A percentile compares a stretch with the other conserved stretches of the same genome.
These are phyloP conservation scores for Eristalinus sepulchralis DNA, from an alignment of 2,888 invertebrate genomes.

Conservation along the genomic window DNA sequence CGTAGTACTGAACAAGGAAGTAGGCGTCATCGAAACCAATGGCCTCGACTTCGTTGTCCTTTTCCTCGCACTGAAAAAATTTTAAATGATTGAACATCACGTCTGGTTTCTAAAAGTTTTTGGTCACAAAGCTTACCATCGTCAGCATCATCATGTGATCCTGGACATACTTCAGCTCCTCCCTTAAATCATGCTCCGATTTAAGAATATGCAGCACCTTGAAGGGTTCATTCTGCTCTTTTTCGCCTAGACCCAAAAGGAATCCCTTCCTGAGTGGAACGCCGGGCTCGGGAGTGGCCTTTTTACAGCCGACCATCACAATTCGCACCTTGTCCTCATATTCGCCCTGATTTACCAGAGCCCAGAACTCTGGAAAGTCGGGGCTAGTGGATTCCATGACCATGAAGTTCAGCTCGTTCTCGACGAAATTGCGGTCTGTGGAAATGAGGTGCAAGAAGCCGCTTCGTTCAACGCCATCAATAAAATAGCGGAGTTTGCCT, in stretches of 20 bases:
- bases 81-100: background rate
- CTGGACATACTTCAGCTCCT: background rate
- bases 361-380: background rate
- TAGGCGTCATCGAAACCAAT: conserved; percentile 69
- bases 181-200: background rate
- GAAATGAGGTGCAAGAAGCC: background rate
- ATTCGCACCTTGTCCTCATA: background rate
- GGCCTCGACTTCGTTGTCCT: conserved; percentile 4
- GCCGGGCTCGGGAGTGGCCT: background rate
- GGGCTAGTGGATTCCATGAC: background rate
- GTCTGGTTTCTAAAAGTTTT: background rate
- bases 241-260: background rate
- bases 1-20: conserved; percentile 76
- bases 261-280: background rate
- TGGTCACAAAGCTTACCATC: background rate
- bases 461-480: background rate
- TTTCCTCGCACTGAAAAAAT: conserved; percentile 9
- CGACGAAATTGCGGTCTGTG: background rate
- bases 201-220: background rate
- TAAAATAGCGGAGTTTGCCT: background rate
- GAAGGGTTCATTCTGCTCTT: background rate
- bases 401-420: background rate
- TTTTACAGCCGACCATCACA: background rate
- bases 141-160: background rate
- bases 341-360: background rate